Base-by-base conservation (phyloP, 2,113 vertebrate genomes). In the Typhlomys cinereus region DNA sequence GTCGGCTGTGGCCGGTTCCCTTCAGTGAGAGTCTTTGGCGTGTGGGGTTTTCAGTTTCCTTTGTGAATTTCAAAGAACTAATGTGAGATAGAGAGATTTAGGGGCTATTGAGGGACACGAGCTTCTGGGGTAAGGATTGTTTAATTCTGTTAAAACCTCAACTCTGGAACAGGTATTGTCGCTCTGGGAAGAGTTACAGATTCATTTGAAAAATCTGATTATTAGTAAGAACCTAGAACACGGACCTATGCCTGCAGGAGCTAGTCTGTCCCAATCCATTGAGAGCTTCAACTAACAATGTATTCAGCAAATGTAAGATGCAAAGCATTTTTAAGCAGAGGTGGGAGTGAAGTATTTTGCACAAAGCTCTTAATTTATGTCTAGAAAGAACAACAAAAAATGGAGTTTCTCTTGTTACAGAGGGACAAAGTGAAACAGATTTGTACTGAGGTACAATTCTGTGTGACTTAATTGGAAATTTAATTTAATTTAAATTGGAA, bases 401-500 rank as follows among this genome's bases (percentile, higher is more conserved):
- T 15, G 46, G 34, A 94, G 34, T 52, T 81, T 94, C 94, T 69
- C 85, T 93, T 78, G n/a, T 81, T 69, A 85, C 90, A 90, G 86
- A 84, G 9, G 34, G 57, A n/a, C 91, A 57, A 81, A 86, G 70
- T 84, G 57, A 92, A 96, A 78, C 74, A 94, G 29, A 94, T 97
- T 97, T 91, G 95, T 96, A 48, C 85, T 97, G 96, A 96, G 97
- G 92, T 96, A 91, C 74, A 92, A 67, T 82, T 97, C 93, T 97
- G 84, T 91, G 88, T 96, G 95, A 96, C 91, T 97, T 98, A 97
- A 98, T 97, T 97, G 96, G 96, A 97, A 97, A 98, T 97, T 96
- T 97, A 97, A 98, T 97, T 97, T 97, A 97, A 97, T 97, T 97
- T 97, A 96, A 97, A 97, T 97, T 95, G 95, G 96, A 97, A 96